A percentile compares a stretch with the other conserved stretches of the same genome.
phyloP scores from a whole-genome alignment of 2,888 invertebrate species.

The Ischnura elegans region DNA sequence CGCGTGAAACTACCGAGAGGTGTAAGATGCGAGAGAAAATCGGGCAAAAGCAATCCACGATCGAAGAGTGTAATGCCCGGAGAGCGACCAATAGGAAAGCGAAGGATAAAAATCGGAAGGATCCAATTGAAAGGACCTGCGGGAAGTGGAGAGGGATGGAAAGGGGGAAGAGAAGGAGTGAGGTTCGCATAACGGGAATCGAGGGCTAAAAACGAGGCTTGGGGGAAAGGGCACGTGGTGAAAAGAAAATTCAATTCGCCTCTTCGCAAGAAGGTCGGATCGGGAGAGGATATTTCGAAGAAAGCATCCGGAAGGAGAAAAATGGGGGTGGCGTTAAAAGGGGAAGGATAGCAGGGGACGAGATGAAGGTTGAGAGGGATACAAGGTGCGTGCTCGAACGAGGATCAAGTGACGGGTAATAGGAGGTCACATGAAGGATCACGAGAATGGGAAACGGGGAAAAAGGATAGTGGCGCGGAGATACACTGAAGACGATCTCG shows the following conservation, averaged over 20 bases:
- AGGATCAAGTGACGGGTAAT: not conserved
- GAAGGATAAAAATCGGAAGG: not conserved
- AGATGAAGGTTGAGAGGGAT: not conserved
- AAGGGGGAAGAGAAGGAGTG: not conserved
- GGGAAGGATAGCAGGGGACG: not conserved
- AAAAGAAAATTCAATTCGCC: not conserved
- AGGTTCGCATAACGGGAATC: not conserved
- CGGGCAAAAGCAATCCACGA: not conserved
- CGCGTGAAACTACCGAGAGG: not conserved
- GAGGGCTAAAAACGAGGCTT: not conserved
- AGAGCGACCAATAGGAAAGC: not conserved
- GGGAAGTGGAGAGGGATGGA: not conserved
- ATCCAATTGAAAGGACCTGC: not conserved
- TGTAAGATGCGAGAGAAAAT: not conserved
- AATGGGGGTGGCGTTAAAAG: not conserved
- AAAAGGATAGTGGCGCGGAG: not conserved
- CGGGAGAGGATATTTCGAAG: not conserved
- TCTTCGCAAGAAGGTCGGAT: conserved; percentile 23
- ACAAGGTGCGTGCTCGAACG: not conserved
- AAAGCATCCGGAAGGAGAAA: not conserved
- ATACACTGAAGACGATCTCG: not conserved
- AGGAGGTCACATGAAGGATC: not conserved
- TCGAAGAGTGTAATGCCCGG: not conserved
- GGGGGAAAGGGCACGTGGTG: not conserved
- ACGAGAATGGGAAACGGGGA: not conserved